A percentile compares a stretch with the other conserved stretches of the same genome.
phyloP scores from a whole-genome alignment of 2,113 vertebrate genomes.

The Xenopus laevis region DNA sequence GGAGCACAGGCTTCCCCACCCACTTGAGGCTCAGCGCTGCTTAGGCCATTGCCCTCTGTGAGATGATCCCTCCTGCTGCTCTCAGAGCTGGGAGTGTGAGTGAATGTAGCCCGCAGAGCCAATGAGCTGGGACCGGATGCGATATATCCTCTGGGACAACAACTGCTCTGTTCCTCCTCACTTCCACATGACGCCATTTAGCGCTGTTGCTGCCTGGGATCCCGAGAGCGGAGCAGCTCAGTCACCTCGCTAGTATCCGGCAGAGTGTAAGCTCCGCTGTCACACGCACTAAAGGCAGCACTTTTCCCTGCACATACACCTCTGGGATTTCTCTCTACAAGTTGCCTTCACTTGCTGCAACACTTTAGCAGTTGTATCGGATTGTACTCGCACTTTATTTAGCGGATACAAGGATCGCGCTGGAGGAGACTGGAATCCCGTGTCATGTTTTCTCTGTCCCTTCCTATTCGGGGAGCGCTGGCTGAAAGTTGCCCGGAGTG shows the following conservation, averaged over 20 bases:
- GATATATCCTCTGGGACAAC: constrained; percentile 99
- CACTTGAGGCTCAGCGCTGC: background rate
- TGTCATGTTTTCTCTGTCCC: background rate
- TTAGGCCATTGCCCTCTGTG: constrained; percentile 62
- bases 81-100: constrained; percentile 71
- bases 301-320: constrained; percentile 45
- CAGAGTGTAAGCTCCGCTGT: constrained; percentile 60
- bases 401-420: no score
- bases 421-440: background rate
- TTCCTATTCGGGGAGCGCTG: constrained; percentile 45
- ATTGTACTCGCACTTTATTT: no score
- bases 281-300: constrained; percentile 62
- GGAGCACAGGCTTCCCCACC: constrained; percentile 2
- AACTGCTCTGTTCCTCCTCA: constrained; percentile 88
- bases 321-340: constrained; percentile 31
- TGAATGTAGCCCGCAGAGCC: constrained; percentile 79
- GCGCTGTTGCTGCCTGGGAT: constrained; percentile 64
- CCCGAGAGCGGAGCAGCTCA: constrained; percentile 62
- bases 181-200: constrained; percentile 96
- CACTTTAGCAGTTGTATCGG: no score
- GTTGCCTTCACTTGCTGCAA: constrained; percentile 49
- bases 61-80: constrained; percentile 64
- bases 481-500: constrained; percentile 50
- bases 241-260: constrained; percentile 55
- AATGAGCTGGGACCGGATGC: constrained; percentile 95